Evolutionary conservation across 2,113 vertebrate species (phyloP), one percentile per base, ranked within the genome.

Genomic region (Stictonetta naevosa): DNA sequence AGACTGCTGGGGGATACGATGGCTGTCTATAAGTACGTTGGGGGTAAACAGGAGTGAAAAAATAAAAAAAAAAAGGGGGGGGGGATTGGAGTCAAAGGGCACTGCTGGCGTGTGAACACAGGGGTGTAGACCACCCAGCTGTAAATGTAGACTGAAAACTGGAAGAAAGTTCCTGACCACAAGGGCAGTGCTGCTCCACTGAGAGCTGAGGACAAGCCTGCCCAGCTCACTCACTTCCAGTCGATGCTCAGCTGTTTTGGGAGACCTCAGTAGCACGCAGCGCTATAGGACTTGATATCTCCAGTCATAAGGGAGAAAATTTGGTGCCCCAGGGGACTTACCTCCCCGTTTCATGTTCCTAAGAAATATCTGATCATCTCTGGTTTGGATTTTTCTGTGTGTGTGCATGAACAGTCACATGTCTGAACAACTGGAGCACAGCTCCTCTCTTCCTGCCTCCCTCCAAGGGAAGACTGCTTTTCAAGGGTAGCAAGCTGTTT

Each of bases 51-150:
- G 28, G 40, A 75, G n/a, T 8, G 63, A 86, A 34, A 17, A 15
- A 29, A 15, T 28, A 31, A 16, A 23, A 48, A 48, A 48, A 48
- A 48, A 48, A 48, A 48, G 5, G 10, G 11, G 13, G 10, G 28
- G 71, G 10, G 28, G 67, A 34, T 81, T 63, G 50, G 68, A 83
- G 72, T 71, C 73, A 96, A 92, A 92, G 86, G 83, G 83, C 76
- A 88, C 31, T 4, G 50, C 44, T 68, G 83, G 34, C 55, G 33
- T 21, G 38, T n/a, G 62, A 90, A 44, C 38, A 90, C 48, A 60
- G 4, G 13, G 59, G 29, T 38, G 72, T 5, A 59, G 40, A 44
- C 29, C 76, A 44, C 23, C 17, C 4, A 2, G 5, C 62, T 52
- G 71, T 38, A 71, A 80, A 71, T 44, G 64, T 50, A 74, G 50